Base-by-base conservation (phyloP, 2,888 invertebrate species). In the Eulithis prunata region DNA sequence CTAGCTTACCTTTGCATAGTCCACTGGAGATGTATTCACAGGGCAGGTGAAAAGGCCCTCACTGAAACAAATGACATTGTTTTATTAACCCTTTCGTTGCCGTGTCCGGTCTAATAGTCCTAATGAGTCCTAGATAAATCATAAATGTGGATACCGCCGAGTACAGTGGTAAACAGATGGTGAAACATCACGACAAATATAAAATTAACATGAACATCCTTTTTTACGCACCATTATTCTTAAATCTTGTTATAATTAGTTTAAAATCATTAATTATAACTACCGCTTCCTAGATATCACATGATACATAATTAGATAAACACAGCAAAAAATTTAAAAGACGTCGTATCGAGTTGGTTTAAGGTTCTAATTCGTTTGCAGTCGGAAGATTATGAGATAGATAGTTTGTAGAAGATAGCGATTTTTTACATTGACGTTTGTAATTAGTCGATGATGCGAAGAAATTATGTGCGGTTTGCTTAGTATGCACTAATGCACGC, bases 31-130 rank as follows among this genome's bases (percentile, higher is more conserved):
- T 57, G 94, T 94, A 78, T 91, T 94, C 73, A 94, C 94, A n/a
- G 95, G 94, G 80, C 94, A 94, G 51, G 94, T 94, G 85, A 94
- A 95, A 73, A 95, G 86, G 47, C 94, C 94, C 88, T 95, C 95
- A 79, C 95, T 95, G 94, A 62, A 94, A 95, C 86, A 91, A 89
- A 83, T 4, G 21, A 49, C 36, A 14, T 57, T 38, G 43, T 43
- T 11, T 8, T 41, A 38, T 38, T 41, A 41, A 41, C 41, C 41
- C 8, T 41, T 32, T 32, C 32, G 32, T 5, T 32, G 6, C 32
- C 32, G 32, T 32, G 32, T 32, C 6, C 32, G 32, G 32, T 32
- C 32, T 5, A 32, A 32, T 32, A 32, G 32, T 5, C 32, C 32
- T 32, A 32, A 32, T 5, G 4, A 32, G 32, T 5, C 32, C 32